These are phyloP conservation scores for Crypturellus tataupa DNA, from an alignment of 2,797 vertebrate genomes.

Conservation along the genomic window DNA sequence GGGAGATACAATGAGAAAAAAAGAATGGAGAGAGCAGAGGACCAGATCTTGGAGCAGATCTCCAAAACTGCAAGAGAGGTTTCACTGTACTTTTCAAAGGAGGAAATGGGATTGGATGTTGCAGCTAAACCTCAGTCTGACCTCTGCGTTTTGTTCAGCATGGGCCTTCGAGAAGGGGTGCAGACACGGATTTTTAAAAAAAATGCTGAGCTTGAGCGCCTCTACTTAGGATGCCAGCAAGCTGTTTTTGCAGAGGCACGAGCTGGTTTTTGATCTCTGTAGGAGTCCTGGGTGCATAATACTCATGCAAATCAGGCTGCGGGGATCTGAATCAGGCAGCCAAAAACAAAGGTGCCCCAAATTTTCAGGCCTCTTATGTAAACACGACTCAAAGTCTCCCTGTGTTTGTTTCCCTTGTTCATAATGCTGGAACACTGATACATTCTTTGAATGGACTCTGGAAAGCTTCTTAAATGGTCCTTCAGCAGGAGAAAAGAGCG, in stretches of 20 bases:
- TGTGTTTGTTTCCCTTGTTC: not conserved
- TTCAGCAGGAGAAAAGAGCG: not conserved
- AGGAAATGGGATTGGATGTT: not conserved
- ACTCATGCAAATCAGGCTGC: conserved; percentile 59
- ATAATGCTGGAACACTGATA: not conserved
- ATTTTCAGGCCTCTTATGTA: conserved; percentile 49
- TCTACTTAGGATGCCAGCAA: conserved; percentile 15
- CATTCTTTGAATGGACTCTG: not conserved
- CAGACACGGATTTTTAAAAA: not conserved
- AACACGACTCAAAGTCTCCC: not conserved
- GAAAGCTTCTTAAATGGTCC: not conserved
- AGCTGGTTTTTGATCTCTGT: conserved; percentile 64
- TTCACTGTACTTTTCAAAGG: not conserved
- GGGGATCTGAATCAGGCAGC: conserved; percentile 44
- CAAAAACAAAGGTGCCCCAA: conserved; percentile 46
- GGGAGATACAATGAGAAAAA: not conserved
- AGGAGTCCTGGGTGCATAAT: conserved; percentile 61
- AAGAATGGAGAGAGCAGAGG: not conserved
- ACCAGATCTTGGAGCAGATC: not conserved
- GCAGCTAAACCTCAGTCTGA: not conserved
- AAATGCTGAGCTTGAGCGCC: not conserved
- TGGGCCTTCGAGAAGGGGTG: not conserved
- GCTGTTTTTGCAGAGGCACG: conserved; percentile 39
- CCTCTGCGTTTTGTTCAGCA: not conserved
- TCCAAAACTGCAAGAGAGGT: not conserved